Evolutionary conservation across 1,140 invertebrate species (phyloP).

Genomic region (Brachionus koreanus): DNA sequence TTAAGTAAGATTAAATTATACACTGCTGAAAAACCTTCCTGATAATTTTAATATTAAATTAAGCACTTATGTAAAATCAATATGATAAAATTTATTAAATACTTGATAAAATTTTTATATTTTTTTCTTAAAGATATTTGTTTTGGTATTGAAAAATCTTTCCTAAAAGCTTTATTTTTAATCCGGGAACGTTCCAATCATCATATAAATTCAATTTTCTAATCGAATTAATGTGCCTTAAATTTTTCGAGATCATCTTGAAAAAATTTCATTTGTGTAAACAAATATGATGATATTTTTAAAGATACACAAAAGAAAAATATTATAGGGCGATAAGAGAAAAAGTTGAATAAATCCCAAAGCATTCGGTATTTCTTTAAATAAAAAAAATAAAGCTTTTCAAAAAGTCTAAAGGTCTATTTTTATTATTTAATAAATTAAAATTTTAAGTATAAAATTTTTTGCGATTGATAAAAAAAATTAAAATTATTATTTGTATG

Average conservation of each 20-base stretch:
- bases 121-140: background rate
- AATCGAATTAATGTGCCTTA: background rate
- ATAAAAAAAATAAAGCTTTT: background rate
- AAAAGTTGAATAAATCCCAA: background rate
- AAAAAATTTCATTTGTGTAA: constrained; percentile 11
- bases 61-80: background rate
- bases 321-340: background rate
- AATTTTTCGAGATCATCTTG: background rate
- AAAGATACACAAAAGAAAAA: background rate
- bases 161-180: background rate
- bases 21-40: background rate
- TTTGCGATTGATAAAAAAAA: no score
- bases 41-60: background rate
- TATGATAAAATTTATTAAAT: background rate
- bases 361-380: background rate
- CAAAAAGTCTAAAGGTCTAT: no score
- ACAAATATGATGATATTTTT: constrained; percentile 5
- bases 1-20: background rate
- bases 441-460: no score
- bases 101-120: background rate
- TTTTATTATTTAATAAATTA: no score
- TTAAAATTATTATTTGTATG: no score
- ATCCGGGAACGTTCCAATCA: background rate
- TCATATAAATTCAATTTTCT: background rate
- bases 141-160: background rate